Percentiles rank a stretch among this genome's conserved stretches.
Conservation (phyloP, 92 coral and sea anemone genomes). For the Parazoanthus atlanticus region DNA sequence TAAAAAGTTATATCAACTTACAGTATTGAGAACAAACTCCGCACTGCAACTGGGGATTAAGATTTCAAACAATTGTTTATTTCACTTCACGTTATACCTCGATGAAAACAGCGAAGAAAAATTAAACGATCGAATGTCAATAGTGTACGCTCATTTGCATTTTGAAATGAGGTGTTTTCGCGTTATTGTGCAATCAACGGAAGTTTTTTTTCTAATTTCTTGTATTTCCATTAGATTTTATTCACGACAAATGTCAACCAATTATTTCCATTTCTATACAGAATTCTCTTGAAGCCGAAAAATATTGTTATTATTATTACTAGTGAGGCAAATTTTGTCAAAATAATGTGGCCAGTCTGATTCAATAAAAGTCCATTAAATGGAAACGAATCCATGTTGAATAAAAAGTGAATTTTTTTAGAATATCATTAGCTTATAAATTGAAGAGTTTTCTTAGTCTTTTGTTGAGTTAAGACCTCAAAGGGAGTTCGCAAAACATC, state of each 20-base stretch:
- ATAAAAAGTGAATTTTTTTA: neutral
- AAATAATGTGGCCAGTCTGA: neutral
- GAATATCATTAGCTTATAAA: neutral
- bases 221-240: neutral
- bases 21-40: neutral
- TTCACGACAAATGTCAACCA: neutral
- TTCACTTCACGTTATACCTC: neutral
- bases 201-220: neutral
- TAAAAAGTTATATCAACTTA: neutral
- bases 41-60: neutral
- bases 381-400: neutral
- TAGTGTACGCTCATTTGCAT: constrained; percentile 16
- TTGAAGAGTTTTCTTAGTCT: neutral
- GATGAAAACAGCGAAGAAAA: neutral
- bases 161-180: constrained; percentile 3
- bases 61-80: neutral
- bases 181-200: neutral
- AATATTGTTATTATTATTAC: too few species aligned
- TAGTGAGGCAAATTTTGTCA: neutral
- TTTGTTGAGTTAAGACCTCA: neutral
- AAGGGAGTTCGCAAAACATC: neutral
- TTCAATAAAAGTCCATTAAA: neutral
- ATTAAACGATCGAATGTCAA: neutral
- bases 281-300: neutral
- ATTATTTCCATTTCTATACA: neutral